Evolutionary conservation across 2,797 vertebrate genomes (phyloP), one percentile per base, ranked within the genome.

Genomic region (Rhyacichthys aspro): DNA sequence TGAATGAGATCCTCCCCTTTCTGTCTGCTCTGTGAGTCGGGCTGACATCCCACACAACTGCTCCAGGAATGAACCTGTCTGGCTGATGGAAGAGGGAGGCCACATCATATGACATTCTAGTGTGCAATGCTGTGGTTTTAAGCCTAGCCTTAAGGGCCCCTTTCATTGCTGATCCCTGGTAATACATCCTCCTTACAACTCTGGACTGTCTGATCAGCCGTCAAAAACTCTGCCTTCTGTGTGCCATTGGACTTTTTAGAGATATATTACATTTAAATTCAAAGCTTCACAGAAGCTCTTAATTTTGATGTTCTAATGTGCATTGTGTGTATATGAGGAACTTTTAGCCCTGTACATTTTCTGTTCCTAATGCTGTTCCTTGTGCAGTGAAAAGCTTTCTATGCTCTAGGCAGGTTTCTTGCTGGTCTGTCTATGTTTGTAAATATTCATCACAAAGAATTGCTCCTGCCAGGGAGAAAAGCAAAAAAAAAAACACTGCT

Each of bases 271-370:
- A 19, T 1, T 32, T 48, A 34, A 45, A 38, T 74, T 57, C 37
- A 11, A 65, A 55, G 49, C 50, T 43, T 50, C 19, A 41, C 57
- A 46, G 59, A 63, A 49, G 36, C 53, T 74, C 69, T 9, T 58
- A 69, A 52, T 53, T 8, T 0, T 1, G 67, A 55, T 66, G 60
- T 70, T 57, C 48, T 70, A 38, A 62, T 65, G 73, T 78, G 78
- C 75, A 70, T 71, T 80, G 59, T 90, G 70, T 28, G 84, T 87
- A 78, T 90, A 87, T 87, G 78, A 85, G 74, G 79, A 76, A 23
- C 68, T 81, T 39, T 63, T 52, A 71, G 43, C 17, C 39, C 47
- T 1, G 16, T 56, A 52, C 23, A 42, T 42, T 19, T n/a, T 64
- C 34, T 17, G 7, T 57, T 45, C 28, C 42, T 8, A 56, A 19